These are phyloP conservation scores for Catocala fraxini DNA, from an alignment of 2,888 invertebrate genomes.

Conservation along the genomic window DNA sequence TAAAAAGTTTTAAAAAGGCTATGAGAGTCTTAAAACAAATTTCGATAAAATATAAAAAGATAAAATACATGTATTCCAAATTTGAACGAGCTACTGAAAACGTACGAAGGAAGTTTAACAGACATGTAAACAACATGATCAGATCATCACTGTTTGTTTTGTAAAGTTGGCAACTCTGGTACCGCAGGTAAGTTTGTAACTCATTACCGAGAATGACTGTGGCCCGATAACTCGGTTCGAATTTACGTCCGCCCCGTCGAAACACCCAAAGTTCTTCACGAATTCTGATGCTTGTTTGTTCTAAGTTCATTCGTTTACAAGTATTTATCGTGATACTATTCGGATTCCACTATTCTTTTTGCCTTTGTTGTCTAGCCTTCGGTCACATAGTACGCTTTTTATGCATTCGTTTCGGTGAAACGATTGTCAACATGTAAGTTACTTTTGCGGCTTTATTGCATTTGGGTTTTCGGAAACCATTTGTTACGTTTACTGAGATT, in stretches of 20 bases:
- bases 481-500: background rate
- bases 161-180: slow-evolving; percentile 32
- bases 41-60: background rate
- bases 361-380: slow-evolving; percentile 17
- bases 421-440: slow-evolving; percentile 17
- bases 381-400: slow-evolving; percentile 26
- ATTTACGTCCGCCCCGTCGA: slow-evolving; percentile 44
- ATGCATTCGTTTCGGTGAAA: slow-evolving; percentile 19
- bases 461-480: background rate
- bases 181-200: slow-evolving; percentile 52
- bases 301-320: slow-evolving; percentile 53
- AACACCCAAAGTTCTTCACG: slow-evolving; percentile 48
- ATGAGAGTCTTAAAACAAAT: no score
- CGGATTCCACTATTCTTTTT: slow-evolving; percentile 22
- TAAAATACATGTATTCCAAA: background rate
- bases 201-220: slow-evolving; percentile 54
- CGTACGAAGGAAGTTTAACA: slow-evolving; percentile 22
- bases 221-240: slow-evolving; percentile 54
- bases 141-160: slow-evolving; percentile 33
- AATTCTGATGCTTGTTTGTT: slow-evolving; percentile 48
- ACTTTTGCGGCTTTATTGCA: slow-evolving; percentile 9
- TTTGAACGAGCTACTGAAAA: slow-evolving; percentile 6
- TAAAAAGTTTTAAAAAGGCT: slow-evolving; percentile 3
- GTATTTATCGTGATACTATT: slow-evolving; percentile 54
- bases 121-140: slow-evolving; percentile 32